Base-by-base conservation (phyloP, 1,140 invertebrate species). In the Sitophilus oryzae region DNA sequence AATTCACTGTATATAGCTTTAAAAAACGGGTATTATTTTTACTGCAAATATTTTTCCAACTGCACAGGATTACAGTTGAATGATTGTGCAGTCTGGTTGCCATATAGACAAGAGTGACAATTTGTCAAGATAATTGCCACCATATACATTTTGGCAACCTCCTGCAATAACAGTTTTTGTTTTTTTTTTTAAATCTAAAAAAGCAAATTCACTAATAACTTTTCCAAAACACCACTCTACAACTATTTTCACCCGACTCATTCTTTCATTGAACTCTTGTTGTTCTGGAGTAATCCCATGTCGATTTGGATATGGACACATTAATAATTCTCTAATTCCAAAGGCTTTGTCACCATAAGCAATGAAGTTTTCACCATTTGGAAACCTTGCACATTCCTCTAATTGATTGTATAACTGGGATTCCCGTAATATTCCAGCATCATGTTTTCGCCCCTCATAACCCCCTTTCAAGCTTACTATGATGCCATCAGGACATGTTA, bases 361-460 rank as follows among this genome's bases (percentile, higher is more conserved):
- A 9, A 54, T 30, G 54, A 38, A 60, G 6, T 57, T 40, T 21
- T 59, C 44, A 14, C 23, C 35, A 56, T 43, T n/a, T 38, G 1
- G 25, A 3, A 16, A n/a, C n/a, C n/a, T n/a, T n/a, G n/a, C n/a
- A n/a, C 11, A 11, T 25, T 44, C n/a, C 48, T 56, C 47, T 18
- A 59, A 23, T 52, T 56, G 16, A 15, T 40, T 11, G 41, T 60
- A 62, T 1, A 60, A 20, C 10, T 37, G 21, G 1, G 52, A 56
- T 21, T 58, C 58, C 22, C 45, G 38, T 15, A 63, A 52, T n/a
- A 63, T 63, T n/a, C 46, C 54, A 14, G 47, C 56, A 53, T 62
- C 58, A 58, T 62, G 54, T n/a, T 56, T 43, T 42, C 58, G 21
- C 11, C 50, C 60, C n/a, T 38, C 41, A 58, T 43, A 53, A 21